Evolutionary conservation across 2,113 vertebrate genomes (phyloP).

Genomic region (Indicator indicator): DNA sequence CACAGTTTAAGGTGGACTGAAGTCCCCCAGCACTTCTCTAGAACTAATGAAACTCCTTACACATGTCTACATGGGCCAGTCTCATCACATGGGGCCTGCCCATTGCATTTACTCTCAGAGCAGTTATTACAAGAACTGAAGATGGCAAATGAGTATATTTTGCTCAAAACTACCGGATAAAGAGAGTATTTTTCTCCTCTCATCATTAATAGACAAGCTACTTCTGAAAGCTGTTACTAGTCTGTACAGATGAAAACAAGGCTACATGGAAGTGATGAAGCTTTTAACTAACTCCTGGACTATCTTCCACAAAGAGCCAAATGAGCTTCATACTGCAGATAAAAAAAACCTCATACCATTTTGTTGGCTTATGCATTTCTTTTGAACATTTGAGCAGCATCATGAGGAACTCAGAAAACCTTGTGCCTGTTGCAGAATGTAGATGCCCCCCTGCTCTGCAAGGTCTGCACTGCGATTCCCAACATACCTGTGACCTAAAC

Average conservation of each 20-base stretch:
- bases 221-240: neutral
- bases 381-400: fast-evolving
- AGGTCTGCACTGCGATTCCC: neutral
- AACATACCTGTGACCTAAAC: neutral
- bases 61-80: fast-evolving
- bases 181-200: fast-evolving
- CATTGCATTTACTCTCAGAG: neutral
- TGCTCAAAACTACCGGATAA: neutral
- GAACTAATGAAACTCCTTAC: neutral
- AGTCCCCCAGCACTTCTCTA: neutral
- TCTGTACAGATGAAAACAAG: neutral
- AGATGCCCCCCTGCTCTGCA: neutral
- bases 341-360: neutral
- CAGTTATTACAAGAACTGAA: neutral
- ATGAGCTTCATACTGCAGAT: neutral
- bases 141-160: neutral
- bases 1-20: neutral
- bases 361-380: neutral
- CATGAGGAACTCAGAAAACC: neutral
- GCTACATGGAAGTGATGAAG: neutral
- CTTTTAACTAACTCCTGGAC: neutral
- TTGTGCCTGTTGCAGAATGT: neutral
- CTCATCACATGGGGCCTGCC: neutral
- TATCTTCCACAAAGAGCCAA: neutral
- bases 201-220: neutral